Conservation (phyloP, 2,888 invertebrate species). For the Blomia tropicalis region DNA sequence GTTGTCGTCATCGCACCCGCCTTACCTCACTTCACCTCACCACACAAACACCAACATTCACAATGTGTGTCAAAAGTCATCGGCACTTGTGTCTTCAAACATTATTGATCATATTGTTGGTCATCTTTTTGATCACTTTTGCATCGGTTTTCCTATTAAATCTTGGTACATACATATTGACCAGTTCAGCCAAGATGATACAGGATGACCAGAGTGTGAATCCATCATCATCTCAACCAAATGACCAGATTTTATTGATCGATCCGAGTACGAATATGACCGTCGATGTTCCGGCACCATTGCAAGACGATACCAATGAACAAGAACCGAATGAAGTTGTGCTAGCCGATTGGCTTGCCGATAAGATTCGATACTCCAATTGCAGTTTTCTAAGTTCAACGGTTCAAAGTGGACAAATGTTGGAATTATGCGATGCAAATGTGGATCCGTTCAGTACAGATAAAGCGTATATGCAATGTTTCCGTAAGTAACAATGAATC, state of each 20-base stretch:
- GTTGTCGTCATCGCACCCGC: background rate
- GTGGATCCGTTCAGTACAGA: background rate
- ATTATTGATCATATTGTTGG: background rate
- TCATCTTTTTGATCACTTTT: background rate
- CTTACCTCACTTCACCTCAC: background rate
- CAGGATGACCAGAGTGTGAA: background rate
- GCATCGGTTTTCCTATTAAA: background rate
- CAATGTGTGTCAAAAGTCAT: conserved; percentile 6
- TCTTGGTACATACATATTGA: background rate
- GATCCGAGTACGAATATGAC: background rate
- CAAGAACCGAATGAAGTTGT: background rate
- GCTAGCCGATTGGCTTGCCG: background rate
- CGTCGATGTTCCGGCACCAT: background rate
- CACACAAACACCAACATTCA: background rate
- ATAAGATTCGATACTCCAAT: background rate
- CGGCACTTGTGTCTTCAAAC: conserved; percentile 5
- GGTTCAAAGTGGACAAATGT: conserved; percentile 1
- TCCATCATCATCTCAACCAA: background rate
- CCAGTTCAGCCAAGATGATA: background rate
- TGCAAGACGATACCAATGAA: background rate
- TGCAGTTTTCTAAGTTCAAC: background rate
- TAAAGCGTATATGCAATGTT: background rate
- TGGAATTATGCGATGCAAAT: background rate
- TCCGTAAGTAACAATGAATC: conserved; percentile 5
- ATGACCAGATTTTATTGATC: background rate